Conservation (phyloP, 2,797 vertebrate genomes). For the Scolopax bukidnonensis region DNA sequence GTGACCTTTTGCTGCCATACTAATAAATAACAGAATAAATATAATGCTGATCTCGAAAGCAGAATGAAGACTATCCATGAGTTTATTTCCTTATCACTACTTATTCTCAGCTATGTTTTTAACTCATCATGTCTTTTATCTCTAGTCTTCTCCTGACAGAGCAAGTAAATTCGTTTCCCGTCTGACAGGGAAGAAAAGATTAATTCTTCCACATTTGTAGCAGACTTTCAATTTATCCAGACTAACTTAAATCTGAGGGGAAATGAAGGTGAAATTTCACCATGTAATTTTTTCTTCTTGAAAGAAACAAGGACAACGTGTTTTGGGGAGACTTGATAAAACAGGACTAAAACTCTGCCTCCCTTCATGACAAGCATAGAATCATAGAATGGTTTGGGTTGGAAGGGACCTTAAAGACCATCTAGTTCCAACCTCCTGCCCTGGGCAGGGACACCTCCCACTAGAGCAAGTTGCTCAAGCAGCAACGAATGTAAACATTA, state of each 20-base stretch:
- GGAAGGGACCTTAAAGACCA: too few species aligned
- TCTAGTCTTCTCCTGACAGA: neutral
- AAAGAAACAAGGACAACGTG: neutral
- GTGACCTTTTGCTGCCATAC: neutral
- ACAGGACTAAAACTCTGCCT: neutral
- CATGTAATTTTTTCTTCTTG: neutral
- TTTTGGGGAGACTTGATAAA: neutral
- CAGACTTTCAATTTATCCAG: neutral
- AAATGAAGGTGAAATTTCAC: neutral
- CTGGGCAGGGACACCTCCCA: too few species aligned
- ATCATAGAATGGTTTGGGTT: too few species aligned
- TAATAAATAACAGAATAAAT: neutral
- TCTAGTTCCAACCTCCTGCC: too few species aligned
- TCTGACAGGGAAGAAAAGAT: neutral
- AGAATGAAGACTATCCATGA: neutral
- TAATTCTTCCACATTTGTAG: neutral
- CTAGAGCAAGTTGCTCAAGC: neutral
- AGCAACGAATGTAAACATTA: neutral
- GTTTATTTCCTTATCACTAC: neutral
- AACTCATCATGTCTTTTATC: neutral
- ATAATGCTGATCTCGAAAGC: neutral
- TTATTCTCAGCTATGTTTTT: neutral
- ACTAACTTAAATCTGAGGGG: neutral
- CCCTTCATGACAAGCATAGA: neutral
- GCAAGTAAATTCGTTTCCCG: neutral